A percentile compares a stretch with the other conserved stretches of the same genome.
Evolutionary conservation across 37 sponge, comb jelly and placozoan genomes (phyloP).

Genomic region (Lycopodina hypogea): DNA sequence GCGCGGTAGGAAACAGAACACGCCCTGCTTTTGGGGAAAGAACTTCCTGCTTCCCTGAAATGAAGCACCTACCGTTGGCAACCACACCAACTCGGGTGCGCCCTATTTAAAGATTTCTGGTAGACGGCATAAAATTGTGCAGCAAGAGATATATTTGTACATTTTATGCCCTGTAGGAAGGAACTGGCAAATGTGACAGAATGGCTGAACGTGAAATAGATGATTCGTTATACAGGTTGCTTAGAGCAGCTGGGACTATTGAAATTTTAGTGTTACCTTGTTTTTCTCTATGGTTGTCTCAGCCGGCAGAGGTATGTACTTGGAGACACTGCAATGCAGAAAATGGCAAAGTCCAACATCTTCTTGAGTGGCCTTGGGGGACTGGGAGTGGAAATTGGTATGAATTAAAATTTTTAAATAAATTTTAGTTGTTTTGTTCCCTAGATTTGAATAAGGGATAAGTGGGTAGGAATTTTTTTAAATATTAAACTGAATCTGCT

Average conservation of each 20-base stretch:
- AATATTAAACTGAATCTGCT: too few species aligned
- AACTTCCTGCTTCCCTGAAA: not conserved
- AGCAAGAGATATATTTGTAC: not conserved
- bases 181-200: not conserved
- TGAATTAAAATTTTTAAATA: not conserved
- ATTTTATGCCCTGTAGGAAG: not conserved
- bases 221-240: slow-evolving; percentile 81
- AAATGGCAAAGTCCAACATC: slow-evolving; percentile 77
- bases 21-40: not conserved
- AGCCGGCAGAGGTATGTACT: slow-evolving; percentile 93
- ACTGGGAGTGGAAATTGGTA: slow-evolving; percentile 90
- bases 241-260: not conserved
- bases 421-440: not conserved
- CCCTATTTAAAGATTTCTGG: not conserved
- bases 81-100: slow-evolving; percentile 6
- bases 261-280: not conserved
- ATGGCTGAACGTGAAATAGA: slow-evolving; percentile 62
- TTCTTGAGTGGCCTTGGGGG: slow-evolving; percentile 87
- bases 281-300: not conserved
- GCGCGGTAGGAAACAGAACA: not conserved
- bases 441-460: not conserved
- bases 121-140: not conserved
- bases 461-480: not conserved
- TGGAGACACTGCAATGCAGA: slow-evolving; percentile 88
- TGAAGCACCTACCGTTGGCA: not conserved